Evolutionary conservation across 2,797 vertebrate genomes (phyloP), one percentile per base, ranked within the genome.

Genomic region (Lacerta viridis): DNA sequence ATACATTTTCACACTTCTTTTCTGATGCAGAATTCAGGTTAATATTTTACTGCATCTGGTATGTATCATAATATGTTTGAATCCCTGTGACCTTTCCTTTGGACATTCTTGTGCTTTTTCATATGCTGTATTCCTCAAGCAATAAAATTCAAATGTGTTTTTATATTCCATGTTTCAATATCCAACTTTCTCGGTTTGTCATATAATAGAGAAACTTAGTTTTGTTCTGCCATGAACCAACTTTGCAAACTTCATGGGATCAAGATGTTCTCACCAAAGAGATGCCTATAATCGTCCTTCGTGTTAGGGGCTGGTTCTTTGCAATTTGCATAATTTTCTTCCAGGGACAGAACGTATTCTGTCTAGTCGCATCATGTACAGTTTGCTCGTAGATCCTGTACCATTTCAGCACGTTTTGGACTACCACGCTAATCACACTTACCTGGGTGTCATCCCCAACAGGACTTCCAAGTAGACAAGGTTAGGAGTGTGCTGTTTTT

Each of bases 51-150:
- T 98, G 98, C 97, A 97, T 97, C 96, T 95, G 94, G 93, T 97
- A 96, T 97, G 97, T 97, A 94, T 95, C 95, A 95, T 97, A 93
- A 94, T 95, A 92, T 97, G 97, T 97, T 98, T 98, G 96, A 97
- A 97, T 96, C 96, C 95, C 97, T 97, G 97, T 98, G 97, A 98
- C 94, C 94, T 97, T 97, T 98, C 96, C 97, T 98, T 98, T 98
- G 96, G 97, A 97, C 96, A 96, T 97, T 97, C 96, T 98, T 98
- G 97, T 98, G 96, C 97, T 98, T 97, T 94, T 98, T 98, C 97
- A 97, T 97, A 97, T 98, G 97, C 97, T 99, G 98, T 99, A 99
- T 99, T 99, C 98, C 98, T 98, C 97, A 97, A 99, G 98, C 99
- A 99, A 99, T 99, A 99, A 99, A 99, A 98, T 97, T 96, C 95